Evolutionary conservation across 2,113 vertebrate genomes (phyloP).

Genomic region (Synchiropus splendidus): DNA sequence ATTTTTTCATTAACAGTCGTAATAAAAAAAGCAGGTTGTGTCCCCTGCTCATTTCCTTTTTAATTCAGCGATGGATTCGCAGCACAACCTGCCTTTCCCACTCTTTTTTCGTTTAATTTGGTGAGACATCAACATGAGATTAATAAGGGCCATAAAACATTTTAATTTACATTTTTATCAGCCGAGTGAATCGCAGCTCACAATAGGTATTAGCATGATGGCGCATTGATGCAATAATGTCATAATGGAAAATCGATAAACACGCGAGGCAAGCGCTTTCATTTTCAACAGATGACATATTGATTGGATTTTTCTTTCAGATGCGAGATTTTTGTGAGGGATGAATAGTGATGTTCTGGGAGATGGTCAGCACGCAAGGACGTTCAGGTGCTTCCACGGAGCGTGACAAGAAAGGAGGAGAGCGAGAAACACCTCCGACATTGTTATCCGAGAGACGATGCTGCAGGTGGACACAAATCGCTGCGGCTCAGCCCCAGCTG

Average conservation of each 20-base stretch:
- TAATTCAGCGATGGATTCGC: constrained; percentile 68
- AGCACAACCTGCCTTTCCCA: constrained; percentile 53
- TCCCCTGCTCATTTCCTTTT: constrained; percentile 67
- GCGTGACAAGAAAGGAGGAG: constrained; percentile 24
- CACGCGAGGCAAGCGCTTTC: no score
- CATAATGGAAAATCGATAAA: constrained; percentile 46
- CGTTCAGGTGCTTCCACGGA: constrained; percentile 50
- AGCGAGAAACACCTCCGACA: constrained; percentile 30
- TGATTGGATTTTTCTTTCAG: constrained; percentile 21
- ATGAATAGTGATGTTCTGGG: constrained; percentile 17
- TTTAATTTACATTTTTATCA: constrained; percentile 73
- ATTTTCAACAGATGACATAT: no score
- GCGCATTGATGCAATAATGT: constrained; percentile 55
- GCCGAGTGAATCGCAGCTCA: constrained; percentile 63
- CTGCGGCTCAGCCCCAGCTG: constrained; percentile 50
- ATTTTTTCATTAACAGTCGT: constrained; percentile 73
- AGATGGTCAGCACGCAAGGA: constrained; percentile 22
- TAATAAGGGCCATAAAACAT: constrained; percentile 60
- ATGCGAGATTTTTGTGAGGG: constrained; percentile 8
- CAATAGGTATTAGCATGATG: constrained; percentile 67
- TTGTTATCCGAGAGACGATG: constrained; percentile 63
- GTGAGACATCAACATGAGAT: constrained; percentile 67
- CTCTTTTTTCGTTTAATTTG: constrained; percentile 63
- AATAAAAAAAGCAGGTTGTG: constrained; percentile 55
- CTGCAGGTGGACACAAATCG: constrained; percentile 69